Percentiles rank a stretch among this genome's conserved stretches.
Conservation (phyloP, 2,888 invertebrate genomes). For the Caenorhabditis doughertyi region DNA sequence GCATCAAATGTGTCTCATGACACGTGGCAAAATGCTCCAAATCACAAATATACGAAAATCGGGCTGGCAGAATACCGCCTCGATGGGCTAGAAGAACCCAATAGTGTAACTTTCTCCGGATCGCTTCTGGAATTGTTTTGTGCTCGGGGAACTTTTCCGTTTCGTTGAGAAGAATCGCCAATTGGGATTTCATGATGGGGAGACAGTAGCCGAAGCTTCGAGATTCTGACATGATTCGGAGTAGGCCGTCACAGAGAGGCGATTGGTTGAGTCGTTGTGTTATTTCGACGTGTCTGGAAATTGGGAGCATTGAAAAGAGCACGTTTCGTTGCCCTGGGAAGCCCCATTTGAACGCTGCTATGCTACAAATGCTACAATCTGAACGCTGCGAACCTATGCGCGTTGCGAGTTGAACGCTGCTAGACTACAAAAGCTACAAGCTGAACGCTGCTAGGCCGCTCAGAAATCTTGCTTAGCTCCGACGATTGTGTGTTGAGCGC, state of each 20-base stretch:
- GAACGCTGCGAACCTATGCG: no score
- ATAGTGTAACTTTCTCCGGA: slow-evolving; percentile 21
- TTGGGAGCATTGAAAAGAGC: no score
- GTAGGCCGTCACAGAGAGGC: slow-evolving; percentile 53
- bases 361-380: no score
- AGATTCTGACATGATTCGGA: slow-evolving; percentile 61
- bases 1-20: slow-evolving; percentile 51
- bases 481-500: no score
- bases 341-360: no score
- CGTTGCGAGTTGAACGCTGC: no score
- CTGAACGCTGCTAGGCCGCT: no score
- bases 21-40: slow-evolving; percentile 37
- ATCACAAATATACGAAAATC: slow-evolving; percentile 43
- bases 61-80: slow-evolving; percentile 24
- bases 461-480: no score
- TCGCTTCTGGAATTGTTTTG: not conserved
- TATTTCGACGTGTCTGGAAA: slow-evolving; percentile 55
- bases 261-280: slow-evolving; percentile 23
- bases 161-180: slow-evolving; percentile 65
- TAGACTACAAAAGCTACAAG: no score
- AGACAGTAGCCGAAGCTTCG: slow-evolving; percentile 66
- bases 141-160: slow-evolving; percentile 38
- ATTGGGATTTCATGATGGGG: slow-evolving; percentile 69
- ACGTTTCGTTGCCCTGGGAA: no score
- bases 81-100: slow-evolving; percentile 48